phyloP scores from a whole-genome alignment of 1,140 invertebrate genomes.

The Pseudomyrmex concolor region DNA sequence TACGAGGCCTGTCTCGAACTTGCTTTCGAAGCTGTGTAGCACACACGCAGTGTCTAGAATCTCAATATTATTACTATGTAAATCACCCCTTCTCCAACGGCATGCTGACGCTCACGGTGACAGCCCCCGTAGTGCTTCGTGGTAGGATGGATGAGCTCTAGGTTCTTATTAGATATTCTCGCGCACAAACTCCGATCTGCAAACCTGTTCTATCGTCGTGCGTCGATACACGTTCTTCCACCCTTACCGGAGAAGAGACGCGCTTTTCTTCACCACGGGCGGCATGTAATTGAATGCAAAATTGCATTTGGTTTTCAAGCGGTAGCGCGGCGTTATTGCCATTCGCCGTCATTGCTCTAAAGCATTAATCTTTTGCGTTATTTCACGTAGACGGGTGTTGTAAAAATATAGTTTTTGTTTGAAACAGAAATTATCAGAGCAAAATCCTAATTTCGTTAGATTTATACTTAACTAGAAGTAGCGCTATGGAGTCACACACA shows the following conservation, averaged over 20 bases:
- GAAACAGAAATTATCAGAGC: too few relatives aligned
- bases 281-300: conserved; percentile 68
- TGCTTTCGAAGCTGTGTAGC: conserved; percentile 23
- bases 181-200: conserved; percentile 68
- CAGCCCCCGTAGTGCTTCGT: conserved; percentile 80
- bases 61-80: conserved; percentile 85
- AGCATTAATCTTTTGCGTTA: not conserved
- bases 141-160: conserved; percentile 82
- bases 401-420: not conserved
- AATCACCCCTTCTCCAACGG: conserved; percentile 79
- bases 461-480: not conserved
- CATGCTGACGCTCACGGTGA: conserved; percentile 83
- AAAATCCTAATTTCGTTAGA: conserved; percentile 6
- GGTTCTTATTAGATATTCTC: conserved; percentile 83
- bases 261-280: conserved; percentile 50
- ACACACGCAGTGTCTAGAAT: conserved; percentile 64
- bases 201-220: conserved; percentile 70
- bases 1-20: not conserved
- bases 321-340: conserved; percentile 3
- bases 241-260: conserved; percentile 63
- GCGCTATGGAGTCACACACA: not conserved
- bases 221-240: conserved; percentile 72
- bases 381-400: not conserved
- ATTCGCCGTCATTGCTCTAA: not conserved
- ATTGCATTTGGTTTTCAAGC: conserved; percentile 55